These are phyloP conservation scores for Neuroscelio doddi DNA, from an alignment of 2,888 invertebrate genomes.

Conservation along the genomic window DNA sequence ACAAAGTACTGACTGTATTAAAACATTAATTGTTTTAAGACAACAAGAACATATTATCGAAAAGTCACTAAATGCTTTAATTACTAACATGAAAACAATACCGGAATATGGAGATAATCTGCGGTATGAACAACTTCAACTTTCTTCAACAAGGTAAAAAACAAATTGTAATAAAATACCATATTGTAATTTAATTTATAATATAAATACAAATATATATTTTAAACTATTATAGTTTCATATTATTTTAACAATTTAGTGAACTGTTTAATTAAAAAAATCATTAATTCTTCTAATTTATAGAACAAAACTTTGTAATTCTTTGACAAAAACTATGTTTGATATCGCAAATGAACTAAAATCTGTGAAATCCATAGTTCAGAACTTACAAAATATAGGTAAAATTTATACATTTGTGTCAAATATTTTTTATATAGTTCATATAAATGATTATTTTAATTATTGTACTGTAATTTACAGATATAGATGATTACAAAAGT, in stretches of 20 bases:
- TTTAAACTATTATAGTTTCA: too few relatives aligned
- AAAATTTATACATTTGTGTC: slow-evolving; percentile 18
- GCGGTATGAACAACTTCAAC: slow-evolving; percentile 46
- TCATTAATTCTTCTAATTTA: slow-evolving; percentile 10
- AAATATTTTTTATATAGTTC: not conserved
- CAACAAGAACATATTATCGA: slow-evolving; percentile 62
- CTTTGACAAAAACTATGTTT: slow-evolving; percentile 39
- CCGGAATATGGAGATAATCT: slow-evolving; percentile 51
- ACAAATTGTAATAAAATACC: slow-evolving; percentile 26
- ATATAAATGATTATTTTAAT: not conserved
- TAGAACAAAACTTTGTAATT: slow-evolving; percentile 45
- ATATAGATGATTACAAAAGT: slow-evolving; percentile 56
- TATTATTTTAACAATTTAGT: not conserved
- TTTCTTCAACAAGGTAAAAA: slow-evolving; percentile 55
- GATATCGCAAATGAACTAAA: slow-evolving; percentile 53
- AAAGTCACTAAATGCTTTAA: slow-evolving; percentile 53
- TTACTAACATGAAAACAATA: slow-evolving; percentile 59
- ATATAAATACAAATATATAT: too few relatives aligned
- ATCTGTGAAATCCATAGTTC: slow-evolving; percentile 47
- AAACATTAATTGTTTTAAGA: slow-evolving; percentile 58
- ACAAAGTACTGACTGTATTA: slow-evolving; percentile 50
- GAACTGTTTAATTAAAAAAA: slow-evolving; percentile 6
- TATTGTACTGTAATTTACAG: slow-evolving; percentile 43
- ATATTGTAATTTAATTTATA: too few relatives aligned
- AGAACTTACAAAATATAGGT: slow-evolving; percentile 58